Conservation (phyloP, 1,140 invertebrate genomes). For the Acromyrmex heyeri region DNA sequence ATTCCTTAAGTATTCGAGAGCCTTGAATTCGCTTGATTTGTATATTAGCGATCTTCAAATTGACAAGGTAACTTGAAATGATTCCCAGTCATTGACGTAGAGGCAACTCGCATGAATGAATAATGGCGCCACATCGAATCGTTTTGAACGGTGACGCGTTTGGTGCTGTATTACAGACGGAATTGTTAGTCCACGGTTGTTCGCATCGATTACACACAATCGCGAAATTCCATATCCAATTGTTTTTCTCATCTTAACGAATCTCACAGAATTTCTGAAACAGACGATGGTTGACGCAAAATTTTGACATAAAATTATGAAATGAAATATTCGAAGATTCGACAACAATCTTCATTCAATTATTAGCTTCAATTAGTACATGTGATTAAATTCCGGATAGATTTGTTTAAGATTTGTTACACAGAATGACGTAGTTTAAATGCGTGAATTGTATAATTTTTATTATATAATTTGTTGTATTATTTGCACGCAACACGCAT, state of each 20-base stretch:
- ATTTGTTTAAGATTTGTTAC: background rate
- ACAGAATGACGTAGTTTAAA: background rate
- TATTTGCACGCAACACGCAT: background rate
- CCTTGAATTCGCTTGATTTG: background rate
- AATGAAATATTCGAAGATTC: background rate
- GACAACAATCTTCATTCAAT: background rate
- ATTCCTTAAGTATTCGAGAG: too few species aligned
- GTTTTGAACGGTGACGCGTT: conserved; percentile 72
- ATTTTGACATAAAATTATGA: background rate
- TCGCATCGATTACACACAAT: conserved; percentile 1
- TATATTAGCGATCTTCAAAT: background rate
- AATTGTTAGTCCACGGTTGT: conserved; percentile 31
- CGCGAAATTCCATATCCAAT: background rate
- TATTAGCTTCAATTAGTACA: background rate
- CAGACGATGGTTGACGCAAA: background rate
- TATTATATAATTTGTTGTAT: conserved; percentile 4
- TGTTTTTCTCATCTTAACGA: background rate
- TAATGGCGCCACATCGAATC: conserved; percentile 77
- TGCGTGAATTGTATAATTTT: background rate
- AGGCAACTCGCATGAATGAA: conserved; percentile 77
- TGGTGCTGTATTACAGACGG: conserved; percentile 44
- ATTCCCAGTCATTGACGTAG: conserved; percentile 73
- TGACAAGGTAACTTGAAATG: conserved; percentile 20
- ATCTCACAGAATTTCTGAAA: background rate
- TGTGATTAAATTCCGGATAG: background rate